These are phyloP conservation scores for Oeneis ivallda DNA, from an alignment of 2,888 invertebrate genomes.

Conservation along the genomic window DNA sequence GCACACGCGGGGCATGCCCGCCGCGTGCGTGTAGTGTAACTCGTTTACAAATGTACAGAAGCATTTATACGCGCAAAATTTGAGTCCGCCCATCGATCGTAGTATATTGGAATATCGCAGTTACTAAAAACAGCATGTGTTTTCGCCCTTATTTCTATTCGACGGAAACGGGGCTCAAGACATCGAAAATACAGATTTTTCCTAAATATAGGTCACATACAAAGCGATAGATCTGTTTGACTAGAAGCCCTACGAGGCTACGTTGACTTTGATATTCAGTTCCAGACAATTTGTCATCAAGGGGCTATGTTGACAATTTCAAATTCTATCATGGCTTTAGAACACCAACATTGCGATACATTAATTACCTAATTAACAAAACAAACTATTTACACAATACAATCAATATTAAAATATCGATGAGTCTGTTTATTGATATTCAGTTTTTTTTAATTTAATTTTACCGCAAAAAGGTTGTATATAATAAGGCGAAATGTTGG, in stretches of 20 bases:
- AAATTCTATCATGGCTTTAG: constrained; percentile 58
- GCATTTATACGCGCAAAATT: background rate
- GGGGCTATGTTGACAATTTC: constrained; percentile 40
- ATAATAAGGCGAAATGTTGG: too few relatives aligned
- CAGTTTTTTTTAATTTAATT: background rate
- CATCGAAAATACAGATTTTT: constrained; percentile 26
- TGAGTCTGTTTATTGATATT: constrained; percentile 28
- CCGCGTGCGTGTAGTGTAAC: too few relatives aligned
- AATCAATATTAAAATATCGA: constrained; percentile 70
- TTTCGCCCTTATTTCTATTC: background rate
- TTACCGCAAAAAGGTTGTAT: too few relatives aligned
- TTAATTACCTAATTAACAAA: constrained; percentile 69
- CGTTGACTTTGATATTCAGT: constrained; percentile 33
- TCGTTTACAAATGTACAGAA: too few relatives aligned
- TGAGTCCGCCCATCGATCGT: background rate
- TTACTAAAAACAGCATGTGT: background rate
- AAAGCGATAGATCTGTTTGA: constrained; percentile 34
- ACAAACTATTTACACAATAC: constrained; percentile 69
- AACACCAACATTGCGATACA: constrained; percentile 77
- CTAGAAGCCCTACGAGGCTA: constrained; percentile 31
- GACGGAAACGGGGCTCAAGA: constrained; percentile 23
- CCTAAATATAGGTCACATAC: constrained; percentile 35
- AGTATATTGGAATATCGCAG: background rate
- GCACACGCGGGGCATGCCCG: too few relatives aligned
- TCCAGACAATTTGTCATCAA: constrained; percentile 32